These are phyloP conservation scores for Oegoconia quadripuncta DNA, from an alignment of 2,888 invertebrate genomes.

Conservation along the genomic window DNA sequence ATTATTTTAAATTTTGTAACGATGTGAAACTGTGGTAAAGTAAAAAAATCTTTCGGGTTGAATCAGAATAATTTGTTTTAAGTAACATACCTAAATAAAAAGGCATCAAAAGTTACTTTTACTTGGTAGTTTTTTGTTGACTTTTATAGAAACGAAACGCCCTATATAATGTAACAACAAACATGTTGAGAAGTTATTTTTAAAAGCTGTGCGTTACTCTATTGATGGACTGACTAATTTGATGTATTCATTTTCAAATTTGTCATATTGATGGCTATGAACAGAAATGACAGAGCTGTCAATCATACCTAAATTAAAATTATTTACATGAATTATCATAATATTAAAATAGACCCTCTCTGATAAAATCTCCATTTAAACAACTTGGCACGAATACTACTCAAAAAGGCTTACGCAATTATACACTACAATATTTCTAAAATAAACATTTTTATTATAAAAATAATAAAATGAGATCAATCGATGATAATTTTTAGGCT, in stretches of 20 bases:
- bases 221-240: background rate
- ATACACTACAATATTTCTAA: constrained; percentile 49
- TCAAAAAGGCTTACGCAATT: constrained; percentile 34
- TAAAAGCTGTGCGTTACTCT: too few relatives aligned
- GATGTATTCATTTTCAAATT: background rate
- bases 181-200: too few relatives aligned
- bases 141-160: too few relatives aligned
- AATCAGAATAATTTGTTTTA: too few relatives aligned
- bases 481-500: constrained; percentile 76
- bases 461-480: constrained; percentile 77
- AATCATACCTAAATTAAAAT: constrained; percentile 38
- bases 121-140: too few relatives aligned
- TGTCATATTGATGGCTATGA: constrained; percentile 15
- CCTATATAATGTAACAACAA: too few relatives aligned
- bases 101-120: too few relatives aligned
- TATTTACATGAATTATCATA: constrained; percentile 50
- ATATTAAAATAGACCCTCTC: constrained; percentile 59
- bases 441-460: constrained; percentile 71
- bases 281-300: constrained; percentile 38
- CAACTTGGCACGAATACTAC: constrained; percentile 65
- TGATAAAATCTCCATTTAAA: constrained; percentile 54
- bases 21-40: too few relatives aligned
- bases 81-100: too few relatives aligned
- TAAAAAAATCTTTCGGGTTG: too few relatives aligned
- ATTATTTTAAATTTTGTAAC: background rate